These are phyloP conservation scores for Drosophila pseudotakahashii DNA, from an alignment of 2,888 invertebrate species.

Conservation along the genomic window DNA sequence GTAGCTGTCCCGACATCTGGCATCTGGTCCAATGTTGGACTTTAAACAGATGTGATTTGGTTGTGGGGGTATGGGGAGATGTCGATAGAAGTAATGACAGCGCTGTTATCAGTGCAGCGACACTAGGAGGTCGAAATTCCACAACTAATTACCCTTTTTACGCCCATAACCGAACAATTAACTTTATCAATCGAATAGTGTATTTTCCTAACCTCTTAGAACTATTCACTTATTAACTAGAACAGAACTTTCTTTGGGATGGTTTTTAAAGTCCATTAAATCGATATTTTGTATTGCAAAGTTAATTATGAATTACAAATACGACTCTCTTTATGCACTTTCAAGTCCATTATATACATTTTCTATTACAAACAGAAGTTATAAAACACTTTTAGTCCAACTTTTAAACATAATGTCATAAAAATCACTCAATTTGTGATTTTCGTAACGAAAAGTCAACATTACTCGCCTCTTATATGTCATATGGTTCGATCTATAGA, in stretches of 20 bases:
- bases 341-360: neutral
- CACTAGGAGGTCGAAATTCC: neutral
- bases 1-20: constrained; percentile 33
- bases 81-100: neutral
- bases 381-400: neutral
- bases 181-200: too few species aligned
- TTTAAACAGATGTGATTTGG: constrained; percentile 21
- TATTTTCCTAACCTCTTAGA: too few species aligned
- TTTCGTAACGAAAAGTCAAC: neutral
- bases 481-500: neutral
- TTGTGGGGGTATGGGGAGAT: neutral
- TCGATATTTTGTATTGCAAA: neutral
- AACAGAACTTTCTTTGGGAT: neutral
- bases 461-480: neutral
- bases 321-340: neutral
- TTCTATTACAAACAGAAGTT: neutral
- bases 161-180: too few species aligned
- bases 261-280: neutral
- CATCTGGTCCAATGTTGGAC: constrained; percentile 34
- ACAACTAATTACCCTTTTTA: neutral
- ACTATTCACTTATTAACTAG: too few species aligned
- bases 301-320: neutral
- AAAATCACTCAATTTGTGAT: neutral
- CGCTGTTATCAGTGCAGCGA: constrained; percentile 20
- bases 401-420: neutral